phyloP scores from a whole-genome alignment of 2,113 vertebrate species.

The Malurus elegans region DNA sequence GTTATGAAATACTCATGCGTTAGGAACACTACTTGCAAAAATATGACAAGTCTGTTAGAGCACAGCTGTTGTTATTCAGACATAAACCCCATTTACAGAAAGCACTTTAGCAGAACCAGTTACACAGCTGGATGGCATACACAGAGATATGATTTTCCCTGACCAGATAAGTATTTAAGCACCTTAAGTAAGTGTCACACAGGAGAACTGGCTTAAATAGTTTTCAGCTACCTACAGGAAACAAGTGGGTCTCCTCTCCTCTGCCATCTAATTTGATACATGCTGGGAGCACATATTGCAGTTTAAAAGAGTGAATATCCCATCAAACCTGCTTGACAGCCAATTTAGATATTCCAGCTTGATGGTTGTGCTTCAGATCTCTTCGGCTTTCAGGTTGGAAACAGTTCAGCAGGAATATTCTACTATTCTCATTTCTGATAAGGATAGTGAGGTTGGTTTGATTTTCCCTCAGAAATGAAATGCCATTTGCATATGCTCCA shows the following conservation, averaged over 20 bases:
- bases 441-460: not conserved
- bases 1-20: not conserved
- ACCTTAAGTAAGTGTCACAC: not conserved
- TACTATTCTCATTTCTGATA: not conserved
- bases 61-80: not conserved
- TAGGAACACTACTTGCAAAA: not conserved
- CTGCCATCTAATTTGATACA: not conserved
- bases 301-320: not conserved
- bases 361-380: not conserved
- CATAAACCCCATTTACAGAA: not conserved
- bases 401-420: not conserved
- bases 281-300: not conserved
- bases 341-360: not conserved
- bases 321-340: not conserved
- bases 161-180: not conserved
- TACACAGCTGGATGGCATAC: not conserved
- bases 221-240: not conserved
- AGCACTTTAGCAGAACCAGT: not conserved
- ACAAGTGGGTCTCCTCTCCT: not conserved
- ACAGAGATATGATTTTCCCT: not conserved
- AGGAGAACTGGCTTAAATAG: not conserved
- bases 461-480: not conserved
- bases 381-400: not conserved
- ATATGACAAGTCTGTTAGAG: not conserved
- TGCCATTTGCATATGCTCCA: not conserved